Base-by-base conservation (phyloP, 2,888 invertebrate genomes). In the Polietes domitor region DNA sequence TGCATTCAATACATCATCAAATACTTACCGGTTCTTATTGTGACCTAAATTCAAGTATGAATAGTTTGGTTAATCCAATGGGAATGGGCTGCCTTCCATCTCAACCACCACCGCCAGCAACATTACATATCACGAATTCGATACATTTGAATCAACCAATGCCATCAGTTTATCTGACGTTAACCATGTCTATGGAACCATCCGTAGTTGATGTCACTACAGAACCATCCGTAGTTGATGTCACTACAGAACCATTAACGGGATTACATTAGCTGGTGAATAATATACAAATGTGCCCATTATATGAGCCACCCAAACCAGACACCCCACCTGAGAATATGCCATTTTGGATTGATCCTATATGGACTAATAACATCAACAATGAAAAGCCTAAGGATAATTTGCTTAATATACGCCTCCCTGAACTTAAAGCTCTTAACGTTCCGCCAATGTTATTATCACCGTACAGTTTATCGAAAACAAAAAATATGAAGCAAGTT, bases 321-420 rank as follows among this genome's bases (percentile, higher is more conserved):
- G 91, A 92, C 85, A 89, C 91, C 19, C 89, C 91, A 58, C 89
- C 90, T 24, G 61, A 92, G 92, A 90, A 89, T 80, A 82, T 91
- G 82, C 92, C 92, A 1, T 92, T 91, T 86, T 92, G 92, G 92
- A 90, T 91, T 73, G 92, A 92, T 88, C 92, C 92, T 2, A 89
- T 92, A 76, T 92, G 92, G 92, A 88, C 89, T 21, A 86, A 86
- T 26, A 80, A 73, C 19, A 83, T 78, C 55, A 77, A 81, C 37
- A 81, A 77, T 32, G 83, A 87, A n/a, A 80, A 87, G 77, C 82
- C 86, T 65, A 87, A 86, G 86, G 87, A 87, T 82, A 86, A 88
- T 80, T 86, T 87, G 87, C 88, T 91, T 37, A 91, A 92, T 80
- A 90, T 91, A 50, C 89, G 89, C 19, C 86, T 91, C 74, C 90